A percentile compares a stretch with the other conserved stretches of the same genome.
Evolutionary conservation across 2,888 invertebrate genomes (phyloP).

Genomic region (Drosophila paracracens): DNA sequence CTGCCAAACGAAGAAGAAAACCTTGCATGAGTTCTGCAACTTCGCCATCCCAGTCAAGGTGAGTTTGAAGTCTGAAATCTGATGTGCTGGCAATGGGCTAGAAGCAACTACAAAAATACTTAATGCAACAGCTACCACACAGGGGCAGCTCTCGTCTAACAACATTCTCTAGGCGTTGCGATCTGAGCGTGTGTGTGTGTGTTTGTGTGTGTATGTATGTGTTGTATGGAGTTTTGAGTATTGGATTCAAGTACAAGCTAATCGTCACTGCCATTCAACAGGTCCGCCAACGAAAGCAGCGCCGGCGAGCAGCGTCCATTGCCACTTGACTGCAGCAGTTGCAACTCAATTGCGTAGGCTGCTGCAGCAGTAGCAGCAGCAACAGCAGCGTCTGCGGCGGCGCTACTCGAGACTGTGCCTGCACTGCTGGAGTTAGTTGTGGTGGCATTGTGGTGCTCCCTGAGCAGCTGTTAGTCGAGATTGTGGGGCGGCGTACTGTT

Average conservation of each 20-base stretch:
- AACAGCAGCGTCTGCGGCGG: constrained; percentile 8
- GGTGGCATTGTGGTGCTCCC: constrained; percentile 36
- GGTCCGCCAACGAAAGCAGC: constrained; percentile 56
- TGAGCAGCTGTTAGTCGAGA: constrained; percentile 80
- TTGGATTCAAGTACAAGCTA: constrained; percentile 51
- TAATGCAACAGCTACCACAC: constrained; percentile 41
- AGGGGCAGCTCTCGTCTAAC: constrained; percentile 50
- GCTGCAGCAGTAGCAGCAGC: constrained; percentile 52
- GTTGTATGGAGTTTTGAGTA: constrained; percentile 36
- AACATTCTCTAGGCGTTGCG: constrained; percentile 44
- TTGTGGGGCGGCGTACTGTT: constrained; percentile 83
- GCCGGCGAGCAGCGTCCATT: constrained; percentile 49
- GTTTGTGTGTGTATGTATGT: constrained; percentile 8
- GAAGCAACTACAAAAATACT: constrained; percentile 71
- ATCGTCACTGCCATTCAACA: constrained; percentile 53
- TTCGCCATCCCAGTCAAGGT: constrained; percentile 26
- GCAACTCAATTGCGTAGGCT: constrained; percentile 60
- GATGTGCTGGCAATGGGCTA: constrained; percentile 26
- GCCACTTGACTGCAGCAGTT: constrained; percentile 49
- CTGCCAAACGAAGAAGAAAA: constrained; percentile 10
- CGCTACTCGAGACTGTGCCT: neutral
- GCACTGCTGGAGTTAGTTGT: constrained; percentile 5
- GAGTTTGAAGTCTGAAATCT: constrained; percentile 9
- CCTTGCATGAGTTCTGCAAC: constrained; percentile 14
- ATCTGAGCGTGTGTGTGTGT: neutral